Percentiles rank a stretch among this genome's conserved stretches.
Evolutionary conservation across 2,113 vertebrate species (phyloP).

Genomic region (Orientallactaga bullata): DNA sequence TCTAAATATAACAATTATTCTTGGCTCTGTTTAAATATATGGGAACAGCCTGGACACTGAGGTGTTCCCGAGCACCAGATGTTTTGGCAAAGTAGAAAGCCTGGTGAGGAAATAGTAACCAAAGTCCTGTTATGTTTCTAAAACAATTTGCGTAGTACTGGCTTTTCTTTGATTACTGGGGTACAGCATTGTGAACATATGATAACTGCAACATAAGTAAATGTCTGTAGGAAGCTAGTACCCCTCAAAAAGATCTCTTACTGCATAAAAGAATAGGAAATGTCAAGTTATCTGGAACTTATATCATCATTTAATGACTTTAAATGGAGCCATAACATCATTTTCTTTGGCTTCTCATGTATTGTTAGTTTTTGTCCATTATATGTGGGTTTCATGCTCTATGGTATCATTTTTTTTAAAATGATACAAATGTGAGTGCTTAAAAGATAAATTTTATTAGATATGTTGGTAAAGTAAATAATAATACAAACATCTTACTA

Average conservation of each 20-base stretch:
- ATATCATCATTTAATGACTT: slow-evolving; percentile 13
- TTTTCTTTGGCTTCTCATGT: not conserved
- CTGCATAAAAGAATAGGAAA: not conserved
- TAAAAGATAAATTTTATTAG: slow-evolving; percentile 45
- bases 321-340: not conserved
- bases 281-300: not conserved
- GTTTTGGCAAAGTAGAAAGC: not conserved
- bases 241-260: not conserved
- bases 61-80: not conserved
- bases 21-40: not conserved
- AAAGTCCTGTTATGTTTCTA: not conserved
- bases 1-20: not conserved
- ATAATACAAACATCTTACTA: not conserved
- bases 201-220: not conserved
- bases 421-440: slow-evolving; percentile 32
- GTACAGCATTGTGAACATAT: not conserved
- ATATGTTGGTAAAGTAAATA: not conserved
- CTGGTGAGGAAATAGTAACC: not conserved
- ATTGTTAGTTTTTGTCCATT: not conserved
- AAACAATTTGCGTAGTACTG: not conserved
- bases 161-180: not conserved
- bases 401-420: not conserved
- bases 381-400: slow-evolving; percentile 15
- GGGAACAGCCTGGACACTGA: not conserved
- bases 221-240: not conserved